Percentiles rank a stretch among this genome's conserved stretches.
phyloP scores from a whole-genome alignment of 2,888 invertebrate species.

The Keiferia lycopersicella region DNA sequence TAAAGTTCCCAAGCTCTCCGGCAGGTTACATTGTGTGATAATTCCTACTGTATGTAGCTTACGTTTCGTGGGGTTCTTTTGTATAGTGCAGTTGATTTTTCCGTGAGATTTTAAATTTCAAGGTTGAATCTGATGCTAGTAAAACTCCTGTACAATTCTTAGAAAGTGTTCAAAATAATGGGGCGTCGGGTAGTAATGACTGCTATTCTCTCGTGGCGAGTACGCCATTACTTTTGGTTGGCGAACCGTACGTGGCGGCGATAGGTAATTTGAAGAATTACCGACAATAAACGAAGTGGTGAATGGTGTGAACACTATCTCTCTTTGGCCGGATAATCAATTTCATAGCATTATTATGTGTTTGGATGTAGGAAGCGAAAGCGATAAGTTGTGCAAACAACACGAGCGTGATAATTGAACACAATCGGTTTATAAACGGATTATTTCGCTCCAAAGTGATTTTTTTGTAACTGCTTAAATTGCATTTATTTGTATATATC shows the following conservation, averaged over 20 bases:
- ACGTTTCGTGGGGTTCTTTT: constrained; percentile 18
- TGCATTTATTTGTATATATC: too few relatives aligned
- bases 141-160: constrained; percentile 8
- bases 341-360: constrained; percentile 37
- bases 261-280: constrained; percentile 54
- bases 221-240: constrained; percentile 47
- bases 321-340: constrained; percentile 57
- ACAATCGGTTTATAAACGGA: not conserved
- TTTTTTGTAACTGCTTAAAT: too few relatives aligned
- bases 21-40: constrained; percentile 43
- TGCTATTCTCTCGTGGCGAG: constrained; percentile 43
- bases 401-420: not conserved
- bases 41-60: constrained; percentile 42
- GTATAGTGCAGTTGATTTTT: constrained; percentile 11
- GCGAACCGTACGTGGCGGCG: constrained; percentile 40
- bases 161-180: constrained; percentile 40
- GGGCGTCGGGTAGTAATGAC: constrained; percentile 43
- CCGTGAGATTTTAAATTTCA: constrained; percentile 16
- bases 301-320: constrained; percentile 46
- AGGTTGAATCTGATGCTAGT: constrained; percentile 17
- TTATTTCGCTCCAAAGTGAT: too few relatives aligned
- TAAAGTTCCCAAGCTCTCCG: constrained; percentile 49
- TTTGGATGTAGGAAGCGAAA: constrained; percentile 55
- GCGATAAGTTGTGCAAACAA: constrained; percentile 3
- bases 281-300: constrained; percentile 48